These are phyloP conservation scores for Exephanes ischioxanthus DNA, from an alignment of 2,888 invertebrate species.

Conservation along the genomic window DNA sequence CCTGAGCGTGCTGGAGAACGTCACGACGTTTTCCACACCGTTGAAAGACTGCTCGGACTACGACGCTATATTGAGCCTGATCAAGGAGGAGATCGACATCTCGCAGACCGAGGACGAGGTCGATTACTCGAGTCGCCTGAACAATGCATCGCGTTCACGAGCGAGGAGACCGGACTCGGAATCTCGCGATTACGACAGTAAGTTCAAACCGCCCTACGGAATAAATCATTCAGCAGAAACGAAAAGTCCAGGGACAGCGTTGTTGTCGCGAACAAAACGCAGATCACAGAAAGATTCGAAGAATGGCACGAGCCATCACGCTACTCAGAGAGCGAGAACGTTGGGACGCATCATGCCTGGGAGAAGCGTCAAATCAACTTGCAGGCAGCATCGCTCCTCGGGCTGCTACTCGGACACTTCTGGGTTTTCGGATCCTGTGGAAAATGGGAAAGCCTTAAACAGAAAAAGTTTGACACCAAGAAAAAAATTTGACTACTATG, in stretches of 20 bases:
- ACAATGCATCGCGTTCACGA: not conserved
- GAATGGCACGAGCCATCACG: not conserved
- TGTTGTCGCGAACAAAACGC: not conserved
- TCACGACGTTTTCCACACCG: constrained; percentile 22
- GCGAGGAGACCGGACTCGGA: not conserved
- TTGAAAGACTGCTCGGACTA: constrained; percentile 37
- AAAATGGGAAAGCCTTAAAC: not conserved
- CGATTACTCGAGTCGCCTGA: constrained; percentile 9
- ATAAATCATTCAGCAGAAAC: not conserved
- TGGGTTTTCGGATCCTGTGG: not conserved
- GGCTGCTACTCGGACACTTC: constrained; percentile 10
- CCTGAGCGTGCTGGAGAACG: constrained; percentile 61
- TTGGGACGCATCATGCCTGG: constrained; percentile 47
- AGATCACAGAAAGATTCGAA: not conserved
- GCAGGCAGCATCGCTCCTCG: not conserved
- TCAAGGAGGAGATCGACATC: constrained; percentile 60
- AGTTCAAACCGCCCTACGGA: constrained; percentile 33
- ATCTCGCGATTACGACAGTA: not conserved
- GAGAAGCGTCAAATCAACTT: not conserved
- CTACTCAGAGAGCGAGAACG: constrained; percentile 1
- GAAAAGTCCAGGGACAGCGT: not conserved
- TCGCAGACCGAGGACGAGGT: constrained; percentile 46
- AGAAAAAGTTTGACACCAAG: not conserved
- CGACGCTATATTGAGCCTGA: constrained; percentile 38
- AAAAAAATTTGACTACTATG: not conserved